Evolutionary conservation across 1,140 invertebrate genomes (phyloP), one percentile per base, ranked within the genome.

Genomic region (Hyles euphorbiae): DNA sequence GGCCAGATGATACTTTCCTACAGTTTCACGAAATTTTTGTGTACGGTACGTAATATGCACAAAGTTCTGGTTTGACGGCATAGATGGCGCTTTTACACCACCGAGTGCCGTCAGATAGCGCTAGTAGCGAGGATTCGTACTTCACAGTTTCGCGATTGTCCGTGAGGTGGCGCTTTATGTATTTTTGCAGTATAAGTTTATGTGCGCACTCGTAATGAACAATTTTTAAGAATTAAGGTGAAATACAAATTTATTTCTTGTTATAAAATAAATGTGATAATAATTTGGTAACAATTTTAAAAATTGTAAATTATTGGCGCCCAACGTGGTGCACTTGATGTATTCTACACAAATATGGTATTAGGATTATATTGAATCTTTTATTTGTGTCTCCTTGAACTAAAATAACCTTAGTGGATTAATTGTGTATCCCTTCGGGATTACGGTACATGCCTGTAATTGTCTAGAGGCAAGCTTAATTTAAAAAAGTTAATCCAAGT

Each of bases 401-500:
- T 48, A 3, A 22, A 10, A 22, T 22, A 22, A 22, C 22, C 22
- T 22, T 22, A 22, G 22, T 22, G 22, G 22, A 22, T 22, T 22
- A 22, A 10, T 22, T 22, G n/a, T 48, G n/a, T 48, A 48, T 22
- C n/a, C 10, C n/a, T 48, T n/a, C 3, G 7, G 5, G 8, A n/a
- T 45, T 9, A 9, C 44, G 36, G 8, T 40, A 40, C 36, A 40
- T 40, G 36, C 5, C 36, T 5, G 36, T 40, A 11, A 48, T 48
- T 48, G 58, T 57, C 58, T 60, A 50, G 58, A 40, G 61, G 59
- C 61, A 40, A 40, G 54, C 56, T 57, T 67, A 66, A 66, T 70
- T 68, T 56, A 71, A 67, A 22, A 67, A 71, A 68, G 65, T 62
- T 71, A 65, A 63, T 63, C 59, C 46, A 48, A 48, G 5, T 43